phyloP scores from a whole-genome alignment of 1,140 invertebrate genomes.

The Drosophila insularis region DNA sequence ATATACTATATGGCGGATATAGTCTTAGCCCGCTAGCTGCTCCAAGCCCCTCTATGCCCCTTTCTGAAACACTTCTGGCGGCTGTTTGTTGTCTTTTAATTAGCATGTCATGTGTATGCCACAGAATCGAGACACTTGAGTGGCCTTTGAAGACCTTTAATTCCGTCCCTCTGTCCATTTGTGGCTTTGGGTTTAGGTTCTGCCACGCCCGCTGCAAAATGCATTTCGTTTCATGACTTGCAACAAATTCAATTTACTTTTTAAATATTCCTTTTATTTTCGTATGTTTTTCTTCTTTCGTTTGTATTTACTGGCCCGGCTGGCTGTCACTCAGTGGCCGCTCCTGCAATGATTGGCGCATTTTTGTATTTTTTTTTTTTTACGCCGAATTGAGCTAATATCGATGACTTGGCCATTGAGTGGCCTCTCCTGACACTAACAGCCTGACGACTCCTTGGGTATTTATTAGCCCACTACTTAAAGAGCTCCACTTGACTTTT shows the following conservation, averaged over 20 bases:
- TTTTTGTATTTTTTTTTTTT: constrained; percentile 41
- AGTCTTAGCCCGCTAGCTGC: constrained; percentile 20
- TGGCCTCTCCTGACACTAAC: constrained; percentile 48
- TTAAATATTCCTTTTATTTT: constrained; percentile 60
- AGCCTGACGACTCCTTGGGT: constrained; percentile 40
- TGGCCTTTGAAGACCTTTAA: constrained; percentile 57
- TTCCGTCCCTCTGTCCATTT: background rate
- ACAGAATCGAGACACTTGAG: constrained; percentile 61
- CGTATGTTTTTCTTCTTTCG: constrained; percentile 31
- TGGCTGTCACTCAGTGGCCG: constrained; percentile 72
- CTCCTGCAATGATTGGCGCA: constrained; percentile 76
- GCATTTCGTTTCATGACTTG: constrained; percentile 78
- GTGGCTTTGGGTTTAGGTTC: constrained; percentile 9
- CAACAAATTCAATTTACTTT: constrained; percentile 77
- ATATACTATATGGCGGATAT: background rate
- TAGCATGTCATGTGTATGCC: constrained; percentile 73
- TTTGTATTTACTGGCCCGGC: constrained; percentile 47
- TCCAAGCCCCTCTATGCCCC: background rate
- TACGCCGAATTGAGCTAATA: constrained; percentile 78
- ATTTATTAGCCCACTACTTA: constrained; percentile 74
- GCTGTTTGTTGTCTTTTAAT: constrained; percentile 76
- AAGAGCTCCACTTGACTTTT: constrained; percentile 65
- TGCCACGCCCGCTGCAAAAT: constrained; percentile 50
- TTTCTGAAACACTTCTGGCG: constrained; percentile 23
- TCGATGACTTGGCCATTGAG: constrained; percentile 78